These are phyloP conservation scores for Melanocharis versteri DNA, from an alignment of 2,113 vertebrate genomes.

Conservation along the genomic window DNA sequence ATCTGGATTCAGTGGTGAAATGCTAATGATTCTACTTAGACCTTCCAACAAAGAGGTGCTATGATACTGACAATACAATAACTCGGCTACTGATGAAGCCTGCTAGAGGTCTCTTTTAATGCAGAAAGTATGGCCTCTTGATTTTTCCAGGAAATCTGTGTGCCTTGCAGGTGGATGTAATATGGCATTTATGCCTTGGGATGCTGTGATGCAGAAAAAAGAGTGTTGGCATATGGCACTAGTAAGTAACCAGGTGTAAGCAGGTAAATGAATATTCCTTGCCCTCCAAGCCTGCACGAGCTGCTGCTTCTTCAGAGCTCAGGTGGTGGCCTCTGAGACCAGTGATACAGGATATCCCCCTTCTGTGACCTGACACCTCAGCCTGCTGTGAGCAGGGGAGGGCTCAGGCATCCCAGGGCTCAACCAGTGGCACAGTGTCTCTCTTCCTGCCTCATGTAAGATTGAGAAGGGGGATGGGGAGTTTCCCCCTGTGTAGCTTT, in stretches of 20 bases:
- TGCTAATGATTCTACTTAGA: not conserved
- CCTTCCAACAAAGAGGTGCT: not conserved
- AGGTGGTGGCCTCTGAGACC: not conserved
- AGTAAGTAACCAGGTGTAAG: not conserved
- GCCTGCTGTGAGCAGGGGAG: not conserved
- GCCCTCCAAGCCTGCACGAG: not conserved
- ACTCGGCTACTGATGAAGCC: not conserved
- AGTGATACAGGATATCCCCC: not conserved
- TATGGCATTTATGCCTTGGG: not conserved
- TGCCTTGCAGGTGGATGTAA: not conserved
- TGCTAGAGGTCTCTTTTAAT: not conserved
- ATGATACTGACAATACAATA: not conserved
- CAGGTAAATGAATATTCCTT: not conserved
- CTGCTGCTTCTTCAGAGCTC: not conserved
- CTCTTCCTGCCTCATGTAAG: constrained; percentile 6
- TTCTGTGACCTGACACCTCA: not conserved
- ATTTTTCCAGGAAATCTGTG: not conserved
- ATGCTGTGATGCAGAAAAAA: not conserved
- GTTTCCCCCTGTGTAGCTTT: not conserved
- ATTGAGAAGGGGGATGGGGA: not conserved
- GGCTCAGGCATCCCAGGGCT: constrained; percentile 15
- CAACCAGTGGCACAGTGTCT: not conserved
- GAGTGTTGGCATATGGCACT: not conserved
- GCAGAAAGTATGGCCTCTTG: not conserved
- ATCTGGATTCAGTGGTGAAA: not conserved